phyloP scores from a whole-genome alignment of 2,888 invertebrate genomes.

The Drosophila sordidula region DNA sequence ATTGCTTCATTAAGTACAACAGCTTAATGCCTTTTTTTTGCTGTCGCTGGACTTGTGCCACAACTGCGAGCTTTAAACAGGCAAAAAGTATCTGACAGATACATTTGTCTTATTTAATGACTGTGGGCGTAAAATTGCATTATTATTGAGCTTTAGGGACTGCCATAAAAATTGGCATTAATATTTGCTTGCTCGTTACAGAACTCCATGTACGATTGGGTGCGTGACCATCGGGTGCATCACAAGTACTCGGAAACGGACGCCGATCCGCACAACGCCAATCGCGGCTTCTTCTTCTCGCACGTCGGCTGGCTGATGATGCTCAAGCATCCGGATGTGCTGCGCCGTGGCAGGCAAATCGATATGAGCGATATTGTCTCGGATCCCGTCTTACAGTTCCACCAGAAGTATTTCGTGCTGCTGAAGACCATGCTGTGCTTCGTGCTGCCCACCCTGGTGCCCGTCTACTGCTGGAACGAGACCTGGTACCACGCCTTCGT shows the following conservation, averaged over 20 bases:
- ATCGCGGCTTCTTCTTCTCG: constrained; percentile 95
- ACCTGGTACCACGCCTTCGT: constrained; percentile 88
- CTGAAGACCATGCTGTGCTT: constrained; percentile 90
- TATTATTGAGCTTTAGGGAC: neutral
- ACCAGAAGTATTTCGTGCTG: constrained; percentile 90
- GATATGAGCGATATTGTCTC: constrained; percentile 92
- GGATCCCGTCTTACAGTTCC: constrained; percentile 92
- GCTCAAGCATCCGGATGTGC: constrained; percentile 94
- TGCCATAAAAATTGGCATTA: neutral
- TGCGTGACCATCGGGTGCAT: constrained; percentile 91
- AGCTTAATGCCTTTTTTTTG: constrained; percentile 66
- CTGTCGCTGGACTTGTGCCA: constrained; percentile 20
- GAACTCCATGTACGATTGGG: constrained; percentile 96
- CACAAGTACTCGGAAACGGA: constrained; percentile 93
- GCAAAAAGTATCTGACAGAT: constrained; percentile 50
- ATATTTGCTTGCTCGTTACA: constrained; percentile 83
- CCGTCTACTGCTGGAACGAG: constrained; percentile 90
- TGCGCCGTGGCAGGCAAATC: constrained; percentile 90
- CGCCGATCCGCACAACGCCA: constrained; percentile 93
- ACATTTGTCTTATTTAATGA: constrained; percentile 72
- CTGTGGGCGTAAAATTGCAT: constrained; percentile 12
- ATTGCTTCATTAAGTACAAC: constrained; percentile 76
- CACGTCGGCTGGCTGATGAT: constrained; percentile 97
- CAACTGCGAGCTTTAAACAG: constrained; percentile 28
- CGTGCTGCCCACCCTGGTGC: constrained; percentile 89